These are phyloP conservation scores for Aphaenogaster ashmeadi DNA, from an alignment of 1,140 invertebrate species.

Conservation along the genomic window DNA sequence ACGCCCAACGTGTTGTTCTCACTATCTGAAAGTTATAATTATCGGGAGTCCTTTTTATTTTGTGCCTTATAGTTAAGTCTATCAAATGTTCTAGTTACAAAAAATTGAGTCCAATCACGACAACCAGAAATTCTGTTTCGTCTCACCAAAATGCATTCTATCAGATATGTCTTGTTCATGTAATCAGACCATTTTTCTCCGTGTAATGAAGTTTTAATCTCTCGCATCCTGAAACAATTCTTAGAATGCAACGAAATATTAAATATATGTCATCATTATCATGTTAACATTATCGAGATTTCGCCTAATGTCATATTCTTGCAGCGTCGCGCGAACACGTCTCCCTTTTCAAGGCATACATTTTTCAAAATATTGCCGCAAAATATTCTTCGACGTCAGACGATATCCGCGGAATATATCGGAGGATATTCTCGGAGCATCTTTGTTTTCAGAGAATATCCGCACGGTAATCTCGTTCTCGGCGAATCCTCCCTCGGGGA, in stretches of 20 bases:
- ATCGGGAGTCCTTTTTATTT: too few relatives aligned
- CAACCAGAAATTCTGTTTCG: too few relatives aligned
- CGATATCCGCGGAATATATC: background rate
- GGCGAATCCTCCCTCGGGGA: constrained; percentile 4
- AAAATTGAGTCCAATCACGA: too few relatives aligned
- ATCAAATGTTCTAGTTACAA: too few relatives aligned
- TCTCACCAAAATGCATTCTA: too few relatives aligned
- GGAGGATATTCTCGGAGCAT: background rate
- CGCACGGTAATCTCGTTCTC: background rate
- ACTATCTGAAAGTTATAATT: too few relatives aligned
- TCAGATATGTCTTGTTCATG: too few relatives aligned
- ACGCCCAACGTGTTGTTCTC: too few relatives aligned
- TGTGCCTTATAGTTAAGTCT: too few relatives aligned
- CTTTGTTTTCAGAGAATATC: constrained; percentile 33
- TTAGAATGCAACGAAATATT: background rate
- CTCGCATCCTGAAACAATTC: background rate
- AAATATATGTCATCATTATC: background rate
- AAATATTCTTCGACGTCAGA: background rate
- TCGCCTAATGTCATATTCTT: background rate
- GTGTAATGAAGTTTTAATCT: too few relatives aligned
- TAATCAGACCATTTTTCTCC: too few relatives aligned
- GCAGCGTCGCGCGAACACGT: background rate
- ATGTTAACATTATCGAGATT: background rate
- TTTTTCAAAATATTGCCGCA: constrained; percentile 23
- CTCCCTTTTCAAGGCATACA: background rate